Evolutionary conservation across 2,113 vertebrate species (phyloP).

Genomic region (Kryptolebias marmoratus): DNA sequence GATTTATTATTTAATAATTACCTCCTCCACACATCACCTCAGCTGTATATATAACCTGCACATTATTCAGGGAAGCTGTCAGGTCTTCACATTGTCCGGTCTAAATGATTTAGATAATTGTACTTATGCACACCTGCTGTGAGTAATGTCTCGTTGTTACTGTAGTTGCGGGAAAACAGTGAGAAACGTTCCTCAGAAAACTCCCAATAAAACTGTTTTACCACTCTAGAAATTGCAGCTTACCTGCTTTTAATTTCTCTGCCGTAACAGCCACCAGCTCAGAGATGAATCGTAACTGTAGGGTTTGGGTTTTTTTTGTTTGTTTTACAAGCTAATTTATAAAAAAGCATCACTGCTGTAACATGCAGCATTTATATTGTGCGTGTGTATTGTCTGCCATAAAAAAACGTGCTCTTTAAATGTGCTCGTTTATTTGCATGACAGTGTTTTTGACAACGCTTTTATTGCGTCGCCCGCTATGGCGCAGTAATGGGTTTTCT

Average conservation of each 20-base stretch:
- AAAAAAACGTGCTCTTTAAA: background rate
- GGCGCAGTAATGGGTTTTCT: constrained; percentile 45
- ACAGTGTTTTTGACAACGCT: constrained; percentile 23
- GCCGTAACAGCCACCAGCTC: background rate
- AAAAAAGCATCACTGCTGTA: background rate
- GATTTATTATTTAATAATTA: background rate
- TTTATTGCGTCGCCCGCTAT: background rate
- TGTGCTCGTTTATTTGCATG: constrained; percentile 15
- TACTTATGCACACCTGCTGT: background rate
- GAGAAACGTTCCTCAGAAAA: background rate
- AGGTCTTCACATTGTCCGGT: background rate
- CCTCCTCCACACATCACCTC: background rate
- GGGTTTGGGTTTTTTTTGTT: background rate
- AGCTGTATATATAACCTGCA: background rate
- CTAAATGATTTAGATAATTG: background rate
- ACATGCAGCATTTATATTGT: background rate
- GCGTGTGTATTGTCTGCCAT: background rate
- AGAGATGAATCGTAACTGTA: background rate
- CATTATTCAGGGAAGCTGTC: background rate
- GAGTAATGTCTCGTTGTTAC: background rate
- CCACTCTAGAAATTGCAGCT: background rate
- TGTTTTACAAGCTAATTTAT: background rate
- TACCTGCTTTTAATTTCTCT: background rate
- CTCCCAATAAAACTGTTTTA: background rate
- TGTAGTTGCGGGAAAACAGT: background rate